Percentiles rank a stretch among this genome's conserved stretches.
These are phyloP conservation scores for Rhyzopertha dominica DNA, from an alignment of 1,140 invertebrate species.

Conservation along the genomic window DNA sequence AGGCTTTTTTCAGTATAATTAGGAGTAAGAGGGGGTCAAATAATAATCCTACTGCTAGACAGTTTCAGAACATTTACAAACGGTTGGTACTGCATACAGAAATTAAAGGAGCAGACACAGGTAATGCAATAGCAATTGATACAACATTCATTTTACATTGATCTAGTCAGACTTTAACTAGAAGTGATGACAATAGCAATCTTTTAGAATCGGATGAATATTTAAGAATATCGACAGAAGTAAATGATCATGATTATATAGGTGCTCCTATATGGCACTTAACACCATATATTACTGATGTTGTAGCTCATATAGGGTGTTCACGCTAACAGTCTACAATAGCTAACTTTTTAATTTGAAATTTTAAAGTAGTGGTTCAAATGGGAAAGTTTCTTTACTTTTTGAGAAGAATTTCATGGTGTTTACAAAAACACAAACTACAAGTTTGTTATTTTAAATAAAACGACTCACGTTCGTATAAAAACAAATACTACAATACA, in stretches of 20 bases:
- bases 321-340: no score
- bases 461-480: no score
- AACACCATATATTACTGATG: slow-evolving; percentile 2
- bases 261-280: background rate
- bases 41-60: slow-evolving; percentile 23
- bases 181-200: background rate
- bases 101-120: slow-evolving; percentile 9
- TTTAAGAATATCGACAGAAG: background rate
- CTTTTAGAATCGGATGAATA: slow-evolving; percentile 3
- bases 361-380: no score
- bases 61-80: slow-evolving; percentile 23
- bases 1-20: slow-evolving; percentile 21
- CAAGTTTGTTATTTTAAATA: no score
- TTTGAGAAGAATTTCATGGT: no score
- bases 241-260: background rate
- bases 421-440: no score
- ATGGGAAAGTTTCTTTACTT: no score
- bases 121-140: slow-evolving; percentile 17
- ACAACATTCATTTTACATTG: slow-evolving; percentile 5
- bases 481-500: no score
- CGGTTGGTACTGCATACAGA: slow-evolving; percentile 13
- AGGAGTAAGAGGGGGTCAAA: slow-evolving; percentile 19
- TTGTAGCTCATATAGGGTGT: slow-evolving; percentile 8
- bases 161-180: background rate
- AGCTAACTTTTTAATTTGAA: no score